These are phyloP conservation scores for Aphyosemion australe DNA, from an alignment of 2,113 vertebrate genomes.

Conservation along the genomic window DNA sequence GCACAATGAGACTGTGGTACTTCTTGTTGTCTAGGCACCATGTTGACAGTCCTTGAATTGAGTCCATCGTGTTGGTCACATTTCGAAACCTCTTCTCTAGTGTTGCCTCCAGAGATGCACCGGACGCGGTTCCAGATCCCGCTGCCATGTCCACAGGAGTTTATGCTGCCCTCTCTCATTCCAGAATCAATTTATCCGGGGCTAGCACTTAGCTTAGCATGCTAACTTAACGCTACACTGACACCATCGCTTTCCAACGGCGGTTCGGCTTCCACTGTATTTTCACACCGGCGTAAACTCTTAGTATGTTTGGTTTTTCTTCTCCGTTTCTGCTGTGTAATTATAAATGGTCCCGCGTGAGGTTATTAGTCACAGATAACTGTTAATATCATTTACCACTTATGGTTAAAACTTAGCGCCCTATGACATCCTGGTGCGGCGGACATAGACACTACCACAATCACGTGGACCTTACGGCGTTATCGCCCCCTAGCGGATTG, in stretches of 20 bases:
- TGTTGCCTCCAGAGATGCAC: conserved; percentile 84
- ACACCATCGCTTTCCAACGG: neutral
- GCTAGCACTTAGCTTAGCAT: conserved; percentile 63
- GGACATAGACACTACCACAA: conserved; percentile 53
- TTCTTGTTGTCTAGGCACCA: conserved; percentile 98
- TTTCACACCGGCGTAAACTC: neutral
- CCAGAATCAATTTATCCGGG: conserved; percentile 23
- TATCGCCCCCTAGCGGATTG: conserved; percentile 45
- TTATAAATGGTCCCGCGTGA: neutral
- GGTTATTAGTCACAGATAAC: neutral
- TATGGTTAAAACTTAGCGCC: conserved; percentile 38
- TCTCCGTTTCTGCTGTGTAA: neutral
- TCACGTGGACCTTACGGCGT: conserved; percentile 27
- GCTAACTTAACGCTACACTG: conserved; percentile 34
- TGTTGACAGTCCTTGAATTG: conserved; percentile 90
- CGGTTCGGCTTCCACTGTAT: neutral
- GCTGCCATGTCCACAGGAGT: conserved; percentile 86
- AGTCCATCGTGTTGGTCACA: conserved; percentile 94
- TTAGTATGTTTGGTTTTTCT: neutral
- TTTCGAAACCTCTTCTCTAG: conserved; percentile 87
- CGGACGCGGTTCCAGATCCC: conserved; percentile 73
- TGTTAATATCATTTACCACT: conserved; percentile 8
- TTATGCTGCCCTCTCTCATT: conserved; percentile 18
- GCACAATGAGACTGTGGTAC: conserved; percentile 89
- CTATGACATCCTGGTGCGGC: conserved; percentile 21